phyloP scores from a whole-genome alignment of 2,888 invertebrate genomes.

The Hymenopus coronatus region DNA sequence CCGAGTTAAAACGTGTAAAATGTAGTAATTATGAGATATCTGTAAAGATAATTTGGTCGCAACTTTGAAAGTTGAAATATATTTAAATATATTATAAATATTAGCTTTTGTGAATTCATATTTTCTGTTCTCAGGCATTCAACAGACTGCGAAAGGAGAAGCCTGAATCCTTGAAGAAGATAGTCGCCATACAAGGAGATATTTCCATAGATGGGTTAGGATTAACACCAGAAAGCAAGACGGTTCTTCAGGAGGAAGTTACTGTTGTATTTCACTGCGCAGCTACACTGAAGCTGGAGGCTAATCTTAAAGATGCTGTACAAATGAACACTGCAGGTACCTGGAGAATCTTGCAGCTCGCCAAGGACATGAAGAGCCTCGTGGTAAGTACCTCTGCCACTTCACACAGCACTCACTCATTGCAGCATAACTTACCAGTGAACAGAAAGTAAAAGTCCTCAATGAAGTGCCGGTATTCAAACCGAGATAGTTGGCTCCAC shows the following conservation, averaged over 20 bases:
- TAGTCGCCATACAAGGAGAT: slow-evolving; percentile 65
- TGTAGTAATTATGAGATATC: too few species aligned
- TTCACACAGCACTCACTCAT: too few species aligned
- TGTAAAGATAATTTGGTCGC: too few species aligned
- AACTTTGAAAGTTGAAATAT: too few species aligned
- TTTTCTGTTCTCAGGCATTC: slow-evolving; percentile 24
- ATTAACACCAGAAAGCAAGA: slow-evolving; percentile 56
- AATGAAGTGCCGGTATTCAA: too few species aligned
- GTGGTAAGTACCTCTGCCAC: slow-evolving; percentile 44
- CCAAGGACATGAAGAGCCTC: slow-evolving; percentile 73
- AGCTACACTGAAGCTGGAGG: slow-evolving; percentile 78
- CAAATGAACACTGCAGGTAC: slow-evolving; percentile 63
- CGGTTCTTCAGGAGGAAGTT: slow-evolving; percentile 58
- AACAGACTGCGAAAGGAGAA: slow-evolving; percentile 37
- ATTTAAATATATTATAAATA: too few species aligned
- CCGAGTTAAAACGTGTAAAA: too few species aligned
- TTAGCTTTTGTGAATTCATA: background rate
- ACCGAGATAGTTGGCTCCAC: too few species aligned
- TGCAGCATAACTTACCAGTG: too few species aligned
- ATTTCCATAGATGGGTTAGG: slow-evolving; percentile 59
- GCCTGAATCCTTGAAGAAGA: slow-evolving; percentile 60
- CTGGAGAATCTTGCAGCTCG: slow-evolving; percentile 55
- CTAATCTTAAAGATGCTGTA: slow-evolving; percentile 60
- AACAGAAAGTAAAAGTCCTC: too few species aligned
- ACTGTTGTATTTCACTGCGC: slow-evolving; percentile 81